Evolutionary conservation across 2,113 vertebrate genomes (phyloP), one percentile per base, ranked within the genome.

Genomic region (Entelurus aequoreus): DNA sequence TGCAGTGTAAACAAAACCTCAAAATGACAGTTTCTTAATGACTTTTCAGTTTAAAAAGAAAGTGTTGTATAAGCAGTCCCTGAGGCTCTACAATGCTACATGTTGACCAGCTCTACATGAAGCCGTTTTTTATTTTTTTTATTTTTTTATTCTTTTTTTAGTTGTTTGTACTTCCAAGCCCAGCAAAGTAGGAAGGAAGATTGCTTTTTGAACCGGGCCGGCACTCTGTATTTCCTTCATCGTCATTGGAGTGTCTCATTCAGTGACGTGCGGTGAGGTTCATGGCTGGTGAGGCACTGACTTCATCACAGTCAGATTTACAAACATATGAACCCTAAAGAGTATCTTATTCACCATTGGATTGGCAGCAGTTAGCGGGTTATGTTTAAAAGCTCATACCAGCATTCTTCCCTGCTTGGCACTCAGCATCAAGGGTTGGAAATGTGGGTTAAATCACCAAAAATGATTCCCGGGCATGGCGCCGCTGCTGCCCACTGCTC

Each of bases 171-270:
- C 53, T 44, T 68, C 65, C 55, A 74, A 70, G 66, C 62, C 62
- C 63, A 56, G 69, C 62, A 71, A 68, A 68, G 19, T 63, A 54
- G 63, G 44, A 28, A 51, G 5, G 69, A 67, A 78, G 52, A 63
- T 49, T 68, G 62, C 49, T 61, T 80, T 28, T 78, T 72, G 68
- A 78, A 66, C 50, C 13, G 12, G 42, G 42, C 11, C 12, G 42
- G 11, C 42, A 46, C 71, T 73, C 71, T 71, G 72, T 42, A 3
- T 44, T 57, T 57, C 55, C 16, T 57, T 19, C 55, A 44, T 57
- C 42, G 12, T 44, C 38, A 40, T 16, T 40, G 14, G 11, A 56
- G 54, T 56, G 44, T 59, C 44, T 49, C 58, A 49, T 48, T 60
- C 46, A 49, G n/a, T n/a, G n/a, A n/a, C n/a, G n/a, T n/a, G n/a